Base-by-base conservation (phyloP, 2,797 vertebrate genomes). In the Sebastes oblongus region DNA sequence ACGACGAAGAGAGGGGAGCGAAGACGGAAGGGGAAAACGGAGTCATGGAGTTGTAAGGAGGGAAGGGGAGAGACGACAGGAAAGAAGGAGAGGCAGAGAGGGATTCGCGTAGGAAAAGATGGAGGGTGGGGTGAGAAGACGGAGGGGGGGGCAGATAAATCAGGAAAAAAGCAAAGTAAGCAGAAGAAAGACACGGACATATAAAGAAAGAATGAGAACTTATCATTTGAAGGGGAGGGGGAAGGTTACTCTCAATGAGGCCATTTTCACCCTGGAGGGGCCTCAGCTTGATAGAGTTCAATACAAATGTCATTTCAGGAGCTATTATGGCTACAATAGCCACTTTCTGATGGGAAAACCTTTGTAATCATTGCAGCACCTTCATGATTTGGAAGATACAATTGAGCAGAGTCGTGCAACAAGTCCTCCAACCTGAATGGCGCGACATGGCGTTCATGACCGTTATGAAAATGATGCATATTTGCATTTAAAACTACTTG, bases 31-130 rank as follows among this genome's bases (percentile, higher is more conserved):
- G 74, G 77, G 81, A 81, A 74, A 84, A 56, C 29, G 11, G 78
- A 83, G 84, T 81, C 84, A 78, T 72, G 80, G 78, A 86, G 81
- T 80, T 83, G 78, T 60, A 54, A 72, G 66, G 78, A 85, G 58
- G 56, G 66, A 66, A 76, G 30, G 20, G 34, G 34, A 61, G 39
- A 70, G 71, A 77, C 79, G 79, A 77, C 56, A 75, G 30, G 59
- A 71, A 64, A 42, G 66, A 4, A 46, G 39, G 52, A 68, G 34
- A 66, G n/a, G 42, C 30, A 58, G 36, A 25, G 55, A 27, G 32
- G 29, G 54, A 60, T 52, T 73, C 29, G 4, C 1, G 1, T 6
- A 68, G 83, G 75, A 46, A 73, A 81, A 70, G 39, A 80, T 62
- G 60, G 73, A 64, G 62, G 52, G 25, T 16, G 36, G 30, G 69